Evolutionary conservation across 1,140 invertebrate genomes (phyloP), one percentile per base, ranked within the genome.

Genomic region (Meloidogyne exigua): DNA sequence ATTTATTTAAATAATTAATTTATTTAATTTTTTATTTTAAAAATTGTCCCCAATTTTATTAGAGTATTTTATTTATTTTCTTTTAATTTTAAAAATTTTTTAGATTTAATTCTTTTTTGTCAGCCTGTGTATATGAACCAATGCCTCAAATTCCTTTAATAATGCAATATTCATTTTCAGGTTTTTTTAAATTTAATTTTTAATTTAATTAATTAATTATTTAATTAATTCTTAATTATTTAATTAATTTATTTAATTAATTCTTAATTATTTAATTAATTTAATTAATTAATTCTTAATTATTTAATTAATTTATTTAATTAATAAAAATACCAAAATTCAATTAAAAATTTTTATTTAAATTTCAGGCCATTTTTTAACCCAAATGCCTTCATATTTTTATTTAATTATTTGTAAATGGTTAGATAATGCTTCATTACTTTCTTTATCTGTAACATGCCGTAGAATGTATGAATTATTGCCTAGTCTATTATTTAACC

Each of bases 71-170:
- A 3, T 32, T 32, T 32, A 32, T 32, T 32, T 32, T 7, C 13
- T n/a, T n/a, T 57, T n/a, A 57, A 7, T 36, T 49, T 26, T 9
- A n/a, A n/a, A n/a, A n/a, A 21, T 44, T 9, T 26, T 15, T 18
- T 21, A 73, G 72, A 36, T 73, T 65, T 65, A 73, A 73, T 21
- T 36, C 72, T 12, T 73, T 73, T 21, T 39, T 73, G 25, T 62
- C 57, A 21, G 5, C 36, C 12, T 25, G 57, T 32, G 72, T 64
- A 15, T 65, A 73, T n/a, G 72, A 26, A 36, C 72, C 57, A 1
- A 65, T 73, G 72, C 72, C 72, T 25, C 2, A n/a, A 7, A 7
- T 57, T 3, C 49, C 49, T n/a, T n/a, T 57, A n/a, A 7, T 57
- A n/a, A 15, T 66, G 49, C 62, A 25, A 2, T 28, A 1, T 15